Evolutionary conservation across 2,797 vertebrate species (phyloP).

Genomic region (Diglossa cyanea): DNA sequence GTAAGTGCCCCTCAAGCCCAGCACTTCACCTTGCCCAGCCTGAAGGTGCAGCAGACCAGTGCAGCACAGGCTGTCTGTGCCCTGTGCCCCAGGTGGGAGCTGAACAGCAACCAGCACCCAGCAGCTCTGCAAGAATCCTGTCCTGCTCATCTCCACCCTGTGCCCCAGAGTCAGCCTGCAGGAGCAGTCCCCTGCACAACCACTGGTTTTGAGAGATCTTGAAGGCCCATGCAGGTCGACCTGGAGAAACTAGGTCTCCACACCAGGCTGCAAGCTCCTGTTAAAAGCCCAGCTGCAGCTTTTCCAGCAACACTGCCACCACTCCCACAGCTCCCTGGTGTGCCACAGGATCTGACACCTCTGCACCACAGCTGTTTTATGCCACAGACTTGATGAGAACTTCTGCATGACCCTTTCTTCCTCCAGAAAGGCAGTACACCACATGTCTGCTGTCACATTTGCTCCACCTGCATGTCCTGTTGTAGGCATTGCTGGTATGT

Average conservation of each 20-base stretch:
- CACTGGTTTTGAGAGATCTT: background rate
- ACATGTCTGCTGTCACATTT: background rate
- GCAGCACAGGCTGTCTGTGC: background rate
- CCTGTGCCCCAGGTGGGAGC: rapidly evolving
- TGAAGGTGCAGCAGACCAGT: rapidly evolving
- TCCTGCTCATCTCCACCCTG: background rate
- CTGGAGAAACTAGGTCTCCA: background rate
- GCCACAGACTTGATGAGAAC: background rate
- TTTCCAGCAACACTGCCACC: background rate
- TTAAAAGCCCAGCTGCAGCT: background rate
- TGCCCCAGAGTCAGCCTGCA: background rate
- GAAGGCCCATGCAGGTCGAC: rapidly evolving
- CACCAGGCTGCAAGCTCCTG: background rate
- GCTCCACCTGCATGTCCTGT: background rate
- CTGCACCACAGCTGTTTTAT: rapidly evolving
- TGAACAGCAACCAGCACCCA: background rate
- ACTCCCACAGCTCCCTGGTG: rapidly evolving
- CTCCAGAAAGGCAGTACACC: background rate
- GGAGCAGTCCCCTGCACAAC: background rate
- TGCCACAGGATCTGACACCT: background rate
- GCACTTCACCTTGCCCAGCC: background rate
- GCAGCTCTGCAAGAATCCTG: rapidly evolving
- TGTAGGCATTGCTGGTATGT: background rate
- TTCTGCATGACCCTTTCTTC: background rate
- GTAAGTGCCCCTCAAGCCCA: background rate